Evolutionary conservation across 2,797 vertebrate species (phyloP), one percentile per base, ranked within the genome.

Genomic region (Neosalanx taihuensis): DNA sequence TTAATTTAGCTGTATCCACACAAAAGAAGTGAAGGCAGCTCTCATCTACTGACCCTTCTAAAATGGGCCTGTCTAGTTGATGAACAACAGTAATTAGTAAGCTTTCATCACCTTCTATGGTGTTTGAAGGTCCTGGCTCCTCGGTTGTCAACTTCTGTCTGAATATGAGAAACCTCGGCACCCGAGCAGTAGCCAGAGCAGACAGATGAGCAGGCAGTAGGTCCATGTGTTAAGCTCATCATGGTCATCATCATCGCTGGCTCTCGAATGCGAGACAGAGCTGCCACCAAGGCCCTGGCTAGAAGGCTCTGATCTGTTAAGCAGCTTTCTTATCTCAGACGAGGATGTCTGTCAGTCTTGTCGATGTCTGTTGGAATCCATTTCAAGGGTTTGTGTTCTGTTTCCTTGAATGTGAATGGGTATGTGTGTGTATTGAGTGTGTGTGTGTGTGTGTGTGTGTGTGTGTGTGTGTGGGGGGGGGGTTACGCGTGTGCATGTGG

Each of bases 371-470:
- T 67, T n/a, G 51, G 51, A 17, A 56, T 17, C 41, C 56, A 5
- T 58, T n/a, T 20, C 4, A 17, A n/a, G 18, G 51, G 20, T 30
- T 61, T 62, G 23, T 62, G 10, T 62, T 30, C 5, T 29, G 3
- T 29, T 6, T 64, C 29, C 3, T 56, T 56, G 51, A n/a, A n/a
- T 23, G 30, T 35, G 29, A 58, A 51, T 69, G 56, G 61, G 71
- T 29, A n/a, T 64, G 9, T 63, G 59, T 46, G n/a, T 60, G 59
- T 62, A n/a, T n/a, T 10, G 70, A 66, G 71, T 60, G 31, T 72
- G 71, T 15, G 17, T 76, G 81, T 76, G 72, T 75, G 80, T 68
- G 71, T 56, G 71, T 64, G 53, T 46, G 18, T 62, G 37, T 58
- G 29, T 69, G 64, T 62, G 72, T 23, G 20, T 64, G 41, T 6